Evolutionary conservation across 2,888 invertebrate species (phyloP).

Genomic region (Encarsia formosa): DNA sequence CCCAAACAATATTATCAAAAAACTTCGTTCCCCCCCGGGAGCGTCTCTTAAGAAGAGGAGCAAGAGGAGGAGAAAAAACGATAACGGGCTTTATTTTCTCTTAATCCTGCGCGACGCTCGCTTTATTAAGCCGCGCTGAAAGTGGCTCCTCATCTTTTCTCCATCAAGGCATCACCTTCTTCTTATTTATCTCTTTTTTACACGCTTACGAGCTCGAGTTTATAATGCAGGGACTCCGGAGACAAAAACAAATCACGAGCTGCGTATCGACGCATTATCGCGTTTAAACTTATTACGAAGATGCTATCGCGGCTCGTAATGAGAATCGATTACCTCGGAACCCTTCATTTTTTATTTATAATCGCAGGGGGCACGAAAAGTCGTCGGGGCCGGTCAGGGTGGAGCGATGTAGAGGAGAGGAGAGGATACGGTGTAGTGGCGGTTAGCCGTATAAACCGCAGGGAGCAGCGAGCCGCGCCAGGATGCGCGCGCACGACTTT

Average conservation of each 20-base stretch:
- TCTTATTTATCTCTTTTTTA: no score
- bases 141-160: neutral
- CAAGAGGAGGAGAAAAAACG: neutral
- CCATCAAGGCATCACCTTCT: no score
- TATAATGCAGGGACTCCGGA: constrained; percentile 9
- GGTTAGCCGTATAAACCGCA: constrained; percentile 49
- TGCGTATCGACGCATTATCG: constrained; percentile 21
- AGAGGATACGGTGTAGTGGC: constrained; percentile 4
- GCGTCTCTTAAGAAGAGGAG: no score
- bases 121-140: neutral
- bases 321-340: constrained; percentile 22
- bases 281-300: constrained; percentile 21
- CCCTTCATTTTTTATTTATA: no score
- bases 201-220: neutral
- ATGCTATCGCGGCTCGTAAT: constrained; percentile 18
- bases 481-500: constrained; percentile 41
- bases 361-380: no score
- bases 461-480: neutral
- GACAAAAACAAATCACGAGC: constrained; percentile 24
- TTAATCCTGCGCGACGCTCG: neutral
- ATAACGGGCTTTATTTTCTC: neutral
- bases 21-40: no score
- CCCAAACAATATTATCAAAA: no score
- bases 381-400: neutral
- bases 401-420: neutral